Evolutionary conservation across 2,888 invertebrate genomes (phyloP), one percentile per base, ranked within the genome.

Genomic region (Eupeodes latifasciatus): DNA sequence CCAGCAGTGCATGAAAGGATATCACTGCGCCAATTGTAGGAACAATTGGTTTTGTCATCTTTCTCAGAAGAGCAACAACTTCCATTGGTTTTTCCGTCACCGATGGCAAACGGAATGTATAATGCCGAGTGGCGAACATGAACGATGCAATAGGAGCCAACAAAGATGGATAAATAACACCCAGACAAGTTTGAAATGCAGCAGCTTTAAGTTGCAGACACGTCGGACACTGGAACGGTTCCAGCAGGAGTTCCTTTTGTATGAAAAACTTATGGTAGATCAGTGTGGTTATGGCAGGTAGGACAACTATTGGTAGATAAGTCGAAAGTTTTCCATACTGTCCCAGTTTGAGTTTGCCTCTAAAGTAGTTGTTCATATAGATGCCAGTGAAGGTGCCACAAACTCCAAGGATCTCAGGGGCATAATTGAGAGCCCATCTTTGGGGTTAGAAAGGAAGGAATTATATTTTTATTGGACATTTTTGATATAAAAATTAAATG

Each of bases 151-250:
- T 80, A 9, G 96, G 96, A 3, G 95, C 95, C 62, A 96, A 90
- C 1, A 96, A 53, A 90, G 95, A 91, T 0, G 97, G 96, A 91
- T 96, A 95, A 4, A 94, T 90, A 0, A 95, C 91, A 0, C 96
- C 96, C 6, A 94, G 82, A 0, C 91, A 90, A 0, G 94, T 90
- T 92, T 96, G 96, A 34, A 95, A 90, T 0, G 93, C 92, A 4
- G 95, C 94, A 40, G 96, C 95, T 85, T 94, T 94, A 0, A 95
- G 88, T 93, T 97, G 96, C 36, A 95, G 91, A 91, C 97, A 97
- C 6, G 96, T 91, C 0, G 96, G 95, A 90, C 97, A 97, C 1
- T 91, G 89, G 16, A 92, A 47, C 49, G 94, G 95, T 91, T 95
- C 94, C 27, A 96, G 89, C 4, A 96, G 89, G 81, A 96, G 92